phyloP scores from a whole-genome alignment of 2,113 vertebrate genomes.

The Phodopus roborovskii region DNA sequence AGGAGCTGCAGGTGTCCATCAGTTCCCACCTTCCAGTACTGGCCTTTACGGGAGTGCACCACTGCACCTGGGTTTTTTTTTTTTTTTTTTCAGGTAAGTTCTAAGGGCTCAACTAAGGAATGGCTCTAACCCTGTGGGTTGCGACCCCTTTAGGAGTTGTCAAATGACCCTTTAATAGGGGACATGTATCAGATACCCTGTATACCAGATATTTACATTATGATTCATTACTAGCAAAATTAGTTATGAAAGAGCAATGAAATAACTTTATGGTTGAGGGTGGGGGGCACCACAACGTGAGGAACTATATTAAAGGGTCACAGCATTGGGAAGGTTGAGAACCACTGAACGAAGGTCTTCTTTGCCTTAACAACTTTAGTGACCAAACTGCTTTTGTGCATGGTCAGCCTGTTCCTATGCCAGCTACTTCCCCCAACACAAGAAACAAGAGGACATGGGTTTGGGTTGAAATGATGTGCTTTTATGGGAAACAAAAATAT shows the following conservation, averaged over 20 bases:
- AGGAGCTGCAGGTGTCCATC: no score
- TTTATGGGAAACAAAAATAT: slow-evolving; percentile 81
- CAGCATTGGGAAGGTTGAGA: background rate
- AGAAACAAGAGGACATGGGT: slow-evolving; percentile 63
- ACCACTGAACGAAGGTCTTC: background rate
- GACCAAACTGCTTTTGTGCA: background rate
- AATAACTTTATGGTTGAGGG: background rate
- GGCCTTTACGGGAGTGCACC: no score
- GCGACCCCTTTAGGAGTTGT: background rate
- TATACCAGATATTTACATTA: background rate
- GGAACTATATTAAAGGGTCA: background rate
- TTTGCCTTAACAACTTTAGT: no score
- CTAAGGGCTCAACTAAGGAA: background rate
- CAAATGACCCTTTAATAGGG: background rate
- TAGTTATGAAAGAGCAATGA: background rate
- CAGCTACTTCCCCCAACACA: slow-evolving; percentile 3
- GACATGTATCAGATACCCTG: background rate
- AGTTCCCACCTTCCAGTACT: background rate
- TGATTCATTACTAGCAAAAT: background rate
- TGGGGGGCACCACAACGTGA: background rate
- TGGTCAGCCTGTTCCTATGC: background rate
- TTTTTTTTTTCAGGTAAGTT: background rate
- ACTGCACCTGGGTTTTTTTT: background rate
- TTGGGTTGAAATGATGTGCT: slow-evolving; percentile 79
- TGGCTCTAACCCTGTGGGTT: background rate